Base-by-base conservation (phyloP, 2,888 invertebrate species). In the Molorchus minor region DNA sequence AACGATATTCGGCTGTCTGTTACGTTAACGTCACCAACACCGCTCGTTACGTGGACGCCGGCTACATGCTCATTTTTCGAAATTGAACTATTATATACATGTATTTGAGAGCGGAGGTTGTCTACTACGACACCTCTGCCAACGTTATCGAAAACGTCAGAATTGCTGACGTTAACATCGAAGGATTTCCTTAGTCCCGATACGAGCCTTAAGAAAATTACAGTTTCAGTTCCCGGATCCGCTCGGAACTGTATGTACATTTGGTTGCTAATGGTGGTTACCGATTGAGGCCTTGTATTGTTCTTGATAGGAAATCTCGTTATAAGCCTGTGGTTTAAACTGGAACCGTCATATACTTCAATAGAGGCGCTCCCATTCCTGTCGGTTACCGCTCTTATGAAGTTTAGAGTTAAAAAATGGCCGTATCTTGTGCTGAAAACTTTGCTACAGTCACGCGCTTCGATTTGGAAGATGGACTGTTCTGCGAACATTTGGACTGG, bases 61-160 rank as follows among this genome's bases (percentile, higher is more conserved):
- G 96, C 95, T 0, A 93, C 90, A 77, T 96, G 92, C 61, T 90
- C 90, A 77, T 96, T 97, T 73, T 92, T 90, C 0, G 92, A 91
- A 46, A 98, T 87, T 0, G 91, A 88, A 8, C 91, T 91, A 33
- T 89, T 86, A 73, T 94, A 91, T 45, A 98, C 85, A 77, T 93
- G 91, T n/a, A 96, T 80, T 76, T 91, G 92, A 12, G 94, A 94
- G 74, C 97, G 86, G 54, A 98, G 84, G 78, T 96, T 94, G 79
- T 96, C 94, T 10, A 94, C 87, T n/a, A 88, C 92, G 47, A 99
- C 87, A n/a, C 99, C 99, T 76, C 96, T 88, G 0, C 98, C 98
- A 68, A 91, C 90, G 81, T 99, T 99, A 77, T 93, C 90, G 1
- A 90, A 88, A 58, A 98, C 88, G 29, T 89, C 87, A 1, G 94